A percentile compares a stretch with the other conserved stretches of the same genome.
These are phyloP conservation scores for Anarrhichthys ocellatus DNA, from an alignment of 2,113 vertebrate species.

Conservation along the genomic window DNA sequence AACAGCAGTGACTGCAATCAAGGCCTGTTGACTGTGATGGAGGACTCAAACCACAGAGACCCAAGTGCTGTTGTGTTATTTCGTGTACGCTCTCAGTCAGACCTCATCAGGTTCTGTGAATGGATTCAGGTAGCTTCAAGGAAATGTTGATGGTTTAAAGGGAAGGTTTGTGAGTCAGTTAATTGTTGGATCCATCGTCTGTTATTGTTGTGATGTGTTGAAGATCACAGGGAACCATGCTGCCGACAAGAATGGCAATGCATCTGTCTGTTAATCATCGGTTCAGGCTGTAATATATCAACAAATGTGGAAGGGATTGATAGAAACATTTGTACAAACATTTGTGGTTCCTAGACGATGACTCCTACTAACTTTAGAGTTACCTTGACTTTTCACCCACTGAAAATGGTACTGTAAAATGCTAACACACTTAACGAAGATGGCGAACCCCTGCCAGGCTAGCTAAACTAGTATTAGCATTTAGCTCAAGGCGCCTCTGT, in stretches of 20 bases:
- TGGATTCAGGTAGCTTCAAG: constrained; percentile 27
- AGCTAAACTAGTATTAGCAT: background rate
- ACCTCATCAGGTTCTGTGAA: constrained; percentile 50
- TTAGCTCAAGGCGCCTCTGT: background rate
- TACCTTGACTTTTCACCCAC: background rate
- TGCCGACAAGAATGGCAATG: background rate
- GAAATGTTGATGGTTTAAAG: constrained; percentile 34
- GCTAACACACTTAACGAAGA: background rate
- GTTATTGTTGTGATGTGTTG: background rate
- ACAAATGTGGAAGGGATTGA: too few species aligned
- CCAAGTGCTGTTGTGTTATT: constrained; percentile 50
- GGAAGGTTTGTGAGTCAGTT: constrained; percentile 18
- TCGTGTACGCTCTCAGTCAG: constrained; percentile 58
- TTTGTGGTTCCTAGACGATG: background rate
- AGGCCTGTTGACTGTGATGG: constrained; percentile 64
- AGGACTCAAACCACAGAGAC: constrained; percentile 67
- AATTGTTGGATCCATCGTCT: background rate
- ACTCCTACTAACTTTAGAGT: background rate
- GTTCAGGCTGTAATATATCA: background rate
- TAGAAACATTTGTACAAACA: background rate
- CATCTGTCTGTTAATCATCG: background rate
- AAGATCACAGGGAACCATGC: background rate
- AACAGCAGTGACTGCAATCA: constrained; percentile 75
- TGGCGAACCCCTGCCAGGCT: background rate
- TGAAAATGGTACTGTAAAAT: background rate